These are phyloP conservation scores for Agraylea sexmaculata DNA, from an alignment of 1,140 invertebrate species.

Conservation along the genomic window DNA sequence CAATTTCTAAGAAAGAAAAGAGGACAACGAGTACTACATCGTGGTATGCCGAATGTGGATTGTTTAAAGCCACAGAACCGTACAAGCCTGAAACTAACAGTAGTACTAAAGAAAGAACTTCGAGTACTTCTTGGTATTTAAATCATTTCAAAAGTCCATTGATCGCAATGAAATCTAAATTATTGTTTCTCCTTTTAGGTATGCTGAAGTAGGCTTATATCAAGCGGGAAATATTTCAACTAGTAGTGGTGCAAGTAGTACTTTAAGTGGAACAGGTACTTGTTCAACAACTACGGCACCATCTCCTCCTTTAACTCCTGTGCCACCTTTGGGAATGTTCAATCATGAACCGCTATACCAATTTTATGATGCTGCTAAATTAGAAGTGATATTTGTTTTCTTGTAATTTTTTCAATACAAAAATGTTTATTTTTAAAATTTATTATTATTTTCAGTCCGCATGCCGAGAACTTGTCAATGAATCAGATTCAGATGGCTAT, in stretches of 20 bases:
- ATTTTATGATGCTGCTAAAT: constrained; percentile 72
- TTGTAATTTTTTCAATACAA: constrained; percentile 1
- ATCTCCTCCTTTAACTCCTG: constrained; percentile 27
- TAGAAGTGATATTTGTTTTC: constrained; percentile 45
- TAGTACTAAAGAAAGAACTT: constrained; percentile 17
- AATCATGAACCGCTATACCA: constrained; percentile 79
- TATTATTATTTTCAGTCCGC: constrained; percentile 39
- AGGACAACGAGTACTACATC: constrained; percentile 26
- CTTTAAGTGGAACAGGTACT: constrained; percentile 35
- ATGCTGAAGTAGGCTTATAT: constrained; percentile 50
- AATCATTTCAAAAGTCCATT: neutral
- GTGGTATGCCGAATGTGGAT: constrained; percentile 42
- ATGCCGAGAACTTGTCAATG: constrained; percentile 44
- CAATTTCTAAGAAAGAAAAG: constrained; percentile 13
- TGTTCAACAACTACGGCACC: constrained; percentile 25
- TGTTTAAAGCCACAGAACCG: constrained; percentile 28
- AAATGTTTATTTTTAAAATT: constrained; percentile 3
- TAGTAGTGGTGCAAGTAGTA: constrained; percentile 33
- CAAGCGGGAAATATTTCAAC: constrained; percentile 41
- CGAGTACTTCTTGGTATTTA: constrained; percentile 18
- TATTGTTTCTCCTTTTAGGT: constrained; percentile 48
- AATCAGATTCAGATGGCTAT: constrained; percentile 69
- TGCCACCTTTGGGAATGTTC: constrained; percentile 29
- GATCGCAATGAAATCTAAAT: no score
- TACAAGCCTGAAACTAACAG: constrained; percentile 18